Evolutionary conservation across 1,140 invertebrate species (phyloP), one percentile per base, ranked within the genome.

Genomic region (Centruroides sculpturatus): DNA sequence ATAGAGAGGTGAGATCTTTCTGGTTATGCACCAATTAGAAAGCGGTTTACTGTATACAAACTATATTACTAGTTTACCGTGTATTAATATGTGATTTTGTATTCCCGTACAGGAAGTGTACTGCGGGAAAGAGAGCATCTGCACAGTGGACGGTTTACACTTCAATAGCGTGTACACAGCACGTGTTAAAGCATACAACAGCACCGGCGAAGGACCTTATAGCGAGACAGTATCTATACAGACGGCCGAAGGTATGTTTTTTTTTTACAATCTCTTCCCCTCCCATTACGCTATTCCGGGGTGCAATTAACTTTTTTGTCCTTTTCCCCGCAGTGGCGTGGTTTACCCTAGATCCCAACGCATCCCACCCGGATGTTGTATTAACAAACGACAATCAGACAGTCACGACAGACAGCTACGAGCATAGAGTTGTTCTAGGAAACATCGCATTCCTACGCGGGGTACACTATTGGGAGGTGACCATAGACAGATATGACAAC

Each of bases 111-210:
- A 97, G 93, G 92, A 97, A 75, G 94, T 98, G 52, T 98, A 98
- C 73, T 92, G 91, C 70, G 95, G 95, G 13, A 84, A 87, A 64
- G 93, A 98, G 73, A 93, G 89, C 41, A 93, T 96, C 66, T 98
- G 94, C 75, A 97, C 92, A 5, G 89, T 98, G 46, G 93, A 97
- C 75, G 94, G 94, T 0, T 82, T 98, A 47, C 93, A 98, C 77
- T 98, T 98, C 80, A 91, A 96, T 76, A 93, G 89, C 55, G 80
- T 95, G 72, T 98, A 98, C 79, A 92, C 92, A 71, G 93, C 92
- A n/a, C 79, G 95, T 59, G 92, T 98, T 48, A 93, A 95, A 74
- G 92, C 92, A 9, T 95, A 94, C 78, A 98, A 98, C 76, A 88
- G 86, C 65, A 89, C 90, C 12, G 94, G 94, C 3, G 92, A 95